A percentile compares a stretch with the other conserved stretches of the same genome.
phyloP scores from a whole-genome alignment of 2,113 vertebrate genomes.

The Dinomys branickii region DNA sequence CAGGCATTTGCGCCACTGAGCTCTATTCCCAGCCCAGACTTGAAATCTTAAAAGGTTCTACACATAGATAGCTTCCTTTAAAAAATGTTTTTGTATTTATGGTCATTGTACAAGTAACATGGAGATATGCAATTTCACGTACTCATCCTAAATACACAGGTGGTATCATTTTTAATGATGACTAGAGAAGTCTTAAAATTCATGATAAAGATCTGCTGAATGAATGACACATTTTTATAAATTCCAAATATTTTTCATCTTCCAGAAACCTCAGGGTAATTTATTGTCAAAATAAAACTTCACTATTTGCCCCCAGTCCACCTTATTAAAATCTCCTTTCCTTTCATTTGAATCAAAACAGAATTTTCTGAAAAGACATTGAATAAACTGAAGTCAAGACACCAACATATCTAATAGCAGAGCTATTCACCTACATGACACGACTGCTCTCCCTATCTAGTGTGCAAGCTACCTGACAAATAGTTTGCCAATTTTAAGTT shows the following conservation, averaged over 20 bases:
- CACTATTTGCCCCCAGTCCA: neutral
- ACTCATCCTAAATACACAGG: neutral
- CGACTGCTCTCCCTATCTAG: neutral
- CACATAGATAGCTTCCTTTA: neutral
- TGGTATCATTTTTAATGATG: neutral
- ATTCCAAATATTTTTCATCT: conserved; percentile 27
- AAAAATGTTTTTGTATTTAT: neutral
- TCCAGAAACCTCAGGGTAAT: conserved; percentile 14
- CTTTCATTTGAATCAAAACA: neutral
- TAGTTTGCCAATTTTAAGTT: neutral
- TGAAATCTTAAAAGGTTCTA: neutral
- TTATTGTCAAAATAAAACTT: conserved; percentile 48
- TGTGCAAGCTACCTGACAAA: neutral
- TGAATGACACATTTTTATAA: neutral
- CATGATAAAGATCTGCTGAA: neutral
- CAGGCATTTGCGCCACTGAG: too few relatives aligned
- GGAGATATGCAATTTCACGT: neutral
- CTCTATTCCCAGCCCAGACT: too few relatives aligned
- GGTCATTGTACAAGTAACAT: neutral
- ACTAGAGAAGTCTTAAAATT: neutral
- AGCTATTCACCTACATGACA: too few relatives aligned
- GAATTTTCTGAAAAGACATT: neutral
- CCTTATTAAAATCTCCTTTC: conserved; percentile 25
- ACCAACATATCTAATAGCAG: neutral
- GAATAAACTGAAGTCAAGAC: neutral